phyloP scores from a whole-genome alignment of 2,888 invertebrate genomes.

The Lasioglossum marginatum region DNA sequence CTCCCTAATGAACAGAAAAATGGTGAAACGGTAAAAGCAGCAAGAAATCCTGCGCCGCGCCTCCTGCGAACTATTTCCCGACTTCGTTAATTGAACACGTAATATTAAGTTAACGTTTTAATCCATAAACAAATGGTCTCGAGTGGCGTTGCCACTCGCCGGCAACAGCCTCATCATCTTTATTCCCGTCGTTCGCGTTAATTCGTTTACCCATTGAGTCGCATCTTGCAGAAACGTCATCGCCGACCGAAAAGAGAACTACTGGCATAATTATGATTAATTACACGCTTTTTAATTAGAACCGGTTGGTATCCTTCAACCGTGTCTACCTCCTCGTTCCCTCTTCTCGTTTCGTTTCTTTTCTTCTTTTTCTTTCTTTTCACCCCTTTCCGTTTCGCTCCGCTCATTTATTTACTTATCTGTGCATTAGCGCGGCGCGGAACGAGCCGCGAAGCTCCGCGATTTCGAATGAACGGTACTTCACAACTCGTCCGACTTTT shows the following conservation, averaged over 20 bases:
- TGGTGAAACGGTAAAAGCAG: background rate
- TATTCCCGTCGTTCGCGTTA: slow-evolving; percentile 51
- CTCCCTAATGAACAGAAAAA: background rate
- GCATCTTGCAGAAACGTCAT: slow-evolving; percentile 49
- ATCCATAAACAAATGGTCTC: slow-evolving; percentile 26
- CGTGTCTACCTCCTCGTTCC: background rate
- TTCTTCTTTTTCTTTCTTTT: background rate
- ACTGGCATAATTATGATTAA: slow-evolving; percentile 66
- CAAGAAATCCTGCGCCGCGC: background rate
- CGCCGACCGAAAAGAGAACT: slow-evolving; percentile 52
- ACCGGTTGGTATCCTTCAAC: slow-evolving; percentile 49
- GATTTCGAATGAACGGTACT: slow-evolving; percentile 16
- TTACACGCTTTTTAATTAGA: slow-evolving; percentile 65
- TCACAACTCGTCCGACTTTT: background rate
- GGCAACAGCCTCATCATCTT: slow-evolving; percentile 41
- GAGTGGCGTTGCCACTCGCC: slow-evolving; percentile 29
- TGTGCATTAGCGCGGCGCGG: slow-evolving; percentile 19
- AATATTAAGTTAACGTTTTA: slow-evolving; percentile 39
- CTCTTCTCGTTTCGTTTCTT: background rate
- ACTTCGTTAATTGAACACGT: slow-evolving; percentile 51
- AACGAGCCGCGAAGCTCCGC: slow-evolving; percentile 9
- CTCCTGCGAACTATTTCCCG: slow-evolving; percentile 5
- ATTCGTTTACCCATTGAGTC: slow-evolving; percentile 54
- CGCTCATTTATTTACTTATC: slow-evolving; percentile 47
- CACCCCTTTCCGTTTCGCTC: background rate